Percentiles rank a stretch among this genome's conserved stretches.
Conservation (phyloP, 2,888 invertebrate genomes). For the Tyria jacobaeae region DNA sequence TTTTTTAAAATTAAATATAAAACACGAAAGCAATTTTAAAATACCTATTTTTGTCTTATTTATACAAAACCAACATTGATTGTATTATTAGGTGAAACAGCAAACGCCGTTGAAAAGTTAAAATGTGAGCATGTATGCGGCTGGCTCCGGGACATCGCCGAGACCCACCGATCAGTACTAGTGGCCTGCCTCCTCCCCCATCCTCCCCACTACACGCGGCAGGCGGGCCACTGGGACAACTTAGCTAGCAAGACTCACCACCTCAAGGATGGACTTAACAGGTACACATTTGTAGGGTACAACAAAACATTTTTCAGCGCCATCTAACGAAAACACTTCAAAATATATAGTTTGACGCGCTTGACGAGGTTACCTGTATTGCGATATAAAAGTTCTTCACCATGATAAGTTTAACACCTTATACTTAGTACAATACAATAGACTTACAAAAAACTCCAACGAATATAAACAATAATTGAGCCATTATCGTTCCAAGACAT, state of each 20-base stretch:
- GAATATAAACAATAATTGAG: no score
- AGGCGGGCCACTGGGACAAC: constrained; percentile 98
- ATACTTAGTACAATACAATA: no score
- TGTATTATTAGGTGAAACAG: constrained; percentile 87
- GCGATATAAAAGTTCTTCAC: neutral
- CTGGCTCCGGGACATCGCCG: constrained; percentile 94
- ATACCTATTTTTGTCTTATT: no score
- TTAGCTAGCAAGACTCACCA: constrained; percentile 95
- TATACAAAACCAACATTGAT: neutral
- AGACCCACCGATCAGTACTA: constrained; percentile 94
- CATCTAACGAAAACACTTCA: neutral
- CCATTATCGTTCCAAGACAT: no score
- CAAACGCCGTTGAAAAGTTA: constrained; percentile 95
- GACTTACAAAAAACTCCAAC: no score
- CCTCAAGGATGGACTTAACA: constrained; percentile 97
- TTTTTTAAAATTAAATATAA: no score
- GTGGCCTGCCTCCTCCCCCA: constrained; percentile 97
- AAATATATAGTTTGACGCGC: neutral
- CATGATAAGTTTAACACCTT: no score
- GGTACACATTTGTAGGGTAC: constrained; percentile 47
- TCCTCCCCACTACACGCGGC: constrained; percentile 97
- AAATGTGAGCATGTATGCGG: constrained; percentile 97
- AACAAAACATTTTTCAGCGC: neutral
- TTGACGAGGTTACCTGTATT: neutral
- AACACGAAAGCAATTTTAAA: no score